Percentiles rank a stretch among this genome's conserved stretches.
Evolutionary conservation across 2,113 vertebrate genomes (phyloP).

Genomic region (Corydoras maculifer): DNA sequence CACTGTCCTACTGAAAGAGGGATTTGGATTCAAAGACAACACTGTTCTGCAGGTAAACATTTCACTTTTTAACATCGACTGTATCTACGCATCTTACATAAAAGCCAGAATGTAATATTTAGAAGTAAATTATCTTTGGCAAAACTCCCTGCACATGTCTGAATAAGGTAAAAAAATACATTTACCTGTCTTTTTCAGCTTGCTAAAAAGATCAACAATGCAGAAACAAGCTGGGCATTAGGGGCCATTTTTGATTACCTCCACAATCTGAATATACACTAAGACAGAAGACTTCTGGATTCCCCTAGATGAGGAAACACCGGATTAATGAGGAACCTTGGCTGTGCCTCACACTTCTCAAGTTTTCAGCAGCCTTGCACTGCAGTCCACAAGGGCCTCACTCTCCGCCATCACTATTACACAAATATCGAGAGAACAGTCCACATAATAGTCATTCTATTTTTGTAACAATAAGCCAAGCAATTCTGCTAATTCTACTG

Average conservation of each 20-base stretch:
- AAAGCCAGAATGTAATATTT: no score
- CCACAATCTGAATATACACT: constrained; percentile 79
- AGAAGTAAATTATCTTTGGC: no score
- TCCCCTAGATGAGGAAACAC: constrained; percentile 55
- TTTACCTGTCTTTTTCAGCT: constrained; percentile 66
- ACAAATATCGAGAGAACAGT: constrained; percentile 51
- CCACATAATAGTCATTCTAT: constrained; percentile 65
- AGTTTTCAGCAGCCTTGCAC: constrained; percentile 38
- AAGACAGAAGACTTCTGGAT: constrained; percentile 47
- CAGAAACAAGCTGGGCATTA: constrained; percentile 95
- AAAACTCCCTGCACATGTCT: no score
- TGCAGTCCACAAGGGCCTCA: constrained; percentile 24
- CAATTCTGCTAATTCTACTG: constrained; percentile 70
- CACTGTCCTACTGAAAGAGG: constrained; percentile 89
- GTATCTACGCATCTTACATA: no score
- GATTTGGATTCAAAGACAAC: constrained; percentile 88
- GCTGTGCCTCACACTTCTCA: constrained; percentile 32
- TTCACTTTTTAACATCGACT: background rate
- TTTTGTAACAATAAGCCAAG: constrained; percentile 61
- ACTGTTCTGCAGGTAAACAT: constrained; percentile 80
- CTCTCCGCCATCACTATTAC: constrained; percentile 42
- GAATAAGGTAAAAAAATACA: background rate
- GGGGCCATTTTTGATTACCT: constrained; percentile 90
- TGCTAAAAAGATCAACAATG: constrained; percentile 92
- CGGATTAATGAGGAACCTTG: constrained; percentile 44